Evolutionary conservation across 1,140 invertebrate species (phyloP), one percentile per base, ranked within the genome.

Genomic region (Zaprionus gabonicus): DNA sequence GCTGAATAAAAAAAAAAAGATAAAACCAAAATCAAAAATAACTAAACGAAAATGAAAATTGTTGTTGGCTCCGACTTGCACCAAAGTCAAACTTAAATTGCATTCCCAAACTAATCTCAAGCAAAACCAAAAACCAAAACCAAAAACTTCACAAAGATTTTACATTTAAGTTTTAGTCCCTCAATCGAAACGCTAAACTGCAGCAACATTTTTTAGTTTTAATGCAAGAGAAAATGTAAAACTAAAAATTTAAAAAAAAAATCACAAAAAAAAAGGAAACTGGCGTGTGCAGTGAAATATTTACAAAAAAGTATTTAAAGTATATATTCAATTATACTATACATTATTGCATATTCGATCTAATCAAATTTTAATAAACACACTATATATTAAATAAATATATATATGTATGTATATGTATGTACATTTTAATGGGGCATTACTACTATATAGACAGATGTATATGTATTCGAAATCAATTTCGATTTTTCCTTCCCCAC

Each of bases 341-440:
- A 56, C 38, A 78, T 68, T 74, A 78, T 82, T 88, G 71, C 64
- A 79, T 84, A 90, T 81, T 85, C 78, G 80, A 90, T 79, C 63
- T 71, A 82, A 80, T 66, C 82, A 82, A 82, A 44, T 57, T 58
- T 69, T 60, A 73, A 73, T 53, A 58, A 67, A 77, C 58, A 51
- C 27, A 55, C 17, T 38, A 36, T 59, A 76, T 63, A n/a, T 46
- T 46, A 17, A 46, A 46, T 10, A 46, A 17, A 46, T 46, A 31
- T 56, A 56, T 66, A 51, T 57, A 53, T 55, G 64, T 84, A 78
- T 34, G 44, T 68, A 67, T 85, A 78, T 36, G 51, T 71, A 81
- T 75, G 72, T 77, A 88, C 78, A 79, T 70, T 88, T 84, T 78
- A 83, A 87, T 72, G 83, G 80, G 84, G 80, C 77, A 78, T 75